Evolutionary conservation across 2,888 invertebrate genomes (phyloP), one percentile per base, ranked within the genome.

Genomic region (Melipona beecheii): DNA sequence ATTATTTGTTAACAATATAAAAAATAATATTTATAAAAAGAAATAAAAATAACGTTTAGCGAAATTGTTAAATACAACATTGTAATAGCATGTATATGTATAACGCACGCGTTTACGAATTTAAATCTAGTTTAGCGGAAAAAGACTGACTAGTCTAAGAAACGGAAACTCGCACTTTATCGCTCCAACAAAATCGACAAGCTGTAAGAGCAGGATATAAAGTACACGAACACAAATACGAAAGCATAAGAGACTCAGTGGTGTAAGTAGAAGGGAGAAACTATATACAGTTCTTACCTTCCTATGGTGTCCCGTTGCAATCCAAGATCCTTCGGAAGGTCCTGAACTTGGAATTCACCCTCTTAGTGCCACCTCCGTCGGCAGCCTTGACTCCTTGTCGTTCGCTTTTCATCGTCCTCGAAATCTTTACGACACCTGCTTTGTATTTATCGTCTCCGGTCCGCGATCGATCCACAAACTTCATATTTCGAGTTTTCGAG

Each of bases 251-350:
- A 66, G 62, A 62, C 77, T 24, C 58, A 24, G 65, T 36, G 1
- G 19, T 31, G 71, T 56, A 31, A 43, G 71, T n/a, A 52, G 60
- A 75, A 60, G 69, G 71, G 62, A 72, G 56, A 80, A 85, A 84
- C 85, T 85, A 84, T 84, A 70, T 76, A n/a, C 78, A 60, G 83
- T 83, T 86, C 86, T 78, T 86, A 85, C 86, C 75, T 83, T 74
- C 69, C 71, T 66, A 74, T 78, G 86, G 85, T 74, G 68, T 75
- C 86, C 77, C 79, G 85, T 82, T 50, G 78, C 83, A 69, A 78
- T 69, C 50, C 72, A 9, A 69, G 69, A 75, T 80, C 73, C 80
- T 72, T 79, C 79, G 85, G 75, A 78, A 82, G 81, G 79, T 85
- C 78, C 82, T 85, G 86, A 85, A 85, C 86, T 86, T 82, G 85